Evolutionary conservation across 1,140 invertebrate species (phyloP).

Genomic region (Varroa destructor): DNA sequence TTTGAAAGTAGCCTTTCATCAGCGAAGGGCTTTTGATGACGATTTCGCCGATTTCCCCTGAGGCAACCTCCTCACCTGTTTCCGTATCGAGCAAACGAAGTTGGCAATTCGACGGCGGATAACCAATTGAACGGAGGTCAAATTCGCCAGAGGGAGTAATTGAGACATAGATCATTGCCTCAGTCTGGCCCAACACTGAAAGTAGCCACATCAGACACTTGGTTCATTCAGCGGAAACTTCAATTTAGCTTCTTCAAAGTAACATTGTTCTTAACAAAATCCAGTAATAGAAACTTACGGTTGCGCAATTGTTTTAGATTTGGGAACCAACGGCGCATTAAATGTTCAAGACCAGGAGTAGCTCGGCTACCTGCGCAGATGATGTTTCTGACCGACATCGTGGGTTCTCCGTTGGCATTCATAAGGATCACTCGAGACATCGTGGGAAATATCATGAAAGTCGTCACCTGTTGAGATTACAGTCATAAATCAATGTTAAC

Average conservation of each 20-base stretch:
- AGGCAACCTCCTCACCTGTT: conserved; percentile 2
- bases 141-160: not conserved
- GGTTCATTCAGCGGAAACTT: too few species aligned
- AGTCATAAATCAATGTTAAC: too few species aligned
- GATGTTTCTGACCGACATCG: conserved; percentile 8
- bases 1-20: conserved; percentile 18
- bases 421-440: not conserved
- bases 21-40: not conserved
- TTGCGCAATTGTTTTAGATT: not conserved
- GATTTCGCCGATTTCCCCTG: conserved; percentile 25
- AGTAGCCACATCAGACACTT: not conserved
- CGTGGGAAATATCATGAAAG: conserved; percentile 11
- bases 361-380: conserved; percentile 6
- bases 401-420: not conserved
- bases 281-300: not conserved
- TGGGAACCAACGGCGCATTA: conserved; percentile 11
- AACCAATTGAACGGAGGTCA: conserved; percentile 8
- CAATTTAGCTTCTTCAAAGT: too few species aligned
- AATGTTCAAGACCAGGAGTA: not conserved
- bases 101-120: conserved; percentile 22
- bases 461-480: not conserved
- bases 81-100: conserved; percentile 8
- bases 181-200: conserved; percentile 17
- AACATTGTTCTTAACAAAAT: too few species aligned
- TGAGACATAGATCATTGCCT: conserved; percentile 7